Base-by-base conservation (phyloP, 2,888 invertebrate genomes). In the Polylopha cassiicola region DNA sequence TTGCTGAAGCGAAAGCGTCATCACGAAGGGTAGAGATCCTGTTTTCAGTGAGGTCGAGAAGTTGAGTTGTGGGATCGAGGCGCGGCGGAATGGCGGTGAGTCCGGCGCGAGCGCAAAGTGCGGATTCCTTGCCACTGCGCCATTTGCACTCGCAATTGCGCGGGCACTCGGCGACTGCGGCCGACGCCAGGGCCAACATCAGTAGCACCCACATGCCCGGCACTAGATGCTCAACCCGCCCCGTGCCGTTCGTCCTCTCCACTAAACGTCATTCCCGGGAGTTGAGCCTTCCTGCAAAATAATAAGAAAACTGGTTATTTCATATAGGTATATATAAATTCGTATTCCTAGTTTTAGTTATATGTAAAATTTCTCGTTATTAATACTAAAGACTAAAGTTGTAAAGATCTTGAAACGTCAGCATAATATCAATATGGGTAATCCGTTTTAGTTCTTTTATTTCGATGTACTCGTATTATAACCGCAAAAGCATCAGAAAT, bases 121-220 rank as follows among this genome's bases (percentile, higher is more conserved):
- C 94, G 31, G 93, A 92, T 78, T 94, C 94, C 75, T 95, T 95
- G 59, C 94, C 94, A 66, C 91, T 91, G 73, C 92, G 92, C 95
- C 95, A 95, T 79, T 94, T 94, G 87, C 95, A 95, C 76, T 94
- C 93, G 81, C 95, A 95, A 56, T 90, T 87, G 47, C 88, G 87
- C 34, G 92, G 92, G 68, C 93, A 93, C 58, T 90, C 91, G 62
- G 89, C 89, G 61, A 85, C 77, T 58, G 86, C 85, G 64, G 77
- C 78, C 61, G 76, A 80, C 67, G 76, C 79, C 73, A 81, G 61
- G 51, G 78, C 68, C 50, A 79, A 66, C 73, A 78, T 59, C 63
- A 80, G 62, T 72, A 78, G 65, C 66, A 90, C 91, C 81, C 81
- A 94, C 68, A 84, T 85, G 49, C 89, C 91, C 71, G 80, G 68